A percentile compares a stretch with the other conserved stretches of the same genome.
Conservation (phyloP, 2,113 vertebrate genomes). For the Zosterops lateralis region DNA sequence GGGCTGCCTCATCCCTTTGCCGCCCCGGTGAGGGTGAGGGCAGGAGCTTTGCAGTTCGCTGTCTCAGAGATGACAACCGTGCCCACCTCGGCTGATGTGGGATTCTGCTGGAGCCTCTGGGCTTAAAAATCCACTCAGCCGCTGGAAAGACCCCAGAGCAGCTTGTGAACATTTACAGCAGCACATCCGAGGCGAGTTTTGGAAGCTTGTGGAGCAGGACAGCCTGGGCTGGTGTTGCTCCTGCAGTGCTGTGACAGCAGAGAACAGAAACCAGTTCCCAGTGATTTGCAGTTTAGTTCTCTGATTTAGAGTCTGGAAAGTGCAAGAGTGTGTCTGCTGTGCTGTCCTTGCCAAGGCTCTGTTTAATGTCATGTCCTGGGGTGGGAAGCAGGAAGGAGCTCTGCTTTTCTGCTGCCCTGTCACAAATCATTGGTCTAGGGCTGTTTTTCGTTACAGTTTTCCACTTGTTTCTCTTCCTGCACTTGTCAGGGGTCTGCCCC, state of each 20-base stretch:
- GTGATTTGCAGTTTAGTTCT: neutral
- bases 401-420: neutral
- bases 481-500: neutral
- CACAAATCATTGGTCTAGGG: neutral
- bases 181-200: neutral
- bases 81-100: rapidly evolving
- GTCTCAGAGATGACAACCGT: rapidly evolving
- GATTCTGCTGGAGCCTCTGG: neutral
- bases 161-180: neutral
- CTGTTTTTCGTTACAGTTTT: neutral
- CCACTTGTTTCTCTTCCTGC: neutral
- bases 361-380: neutral
- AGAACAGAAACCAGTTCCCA: neutral
- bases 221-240: neutral
- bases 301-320: neutral
- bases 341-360: neutral
- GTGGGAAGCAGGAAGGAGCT: neutral
- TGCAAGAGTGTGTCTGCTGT: neutral
- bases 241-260: neutral
- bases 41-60: rapidly evolving
- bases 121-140: neutral
- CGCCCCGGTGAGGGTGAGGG: rapidly evolving
- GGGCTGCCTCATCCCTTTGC: neutral
- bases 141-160: rapidly evolving
- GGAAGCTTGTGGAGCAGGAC: rapidly evolving